Base-by-base conservation (phyloP, 2,797 vertebrate genomes). In the Falco biarmicus region DNA sequence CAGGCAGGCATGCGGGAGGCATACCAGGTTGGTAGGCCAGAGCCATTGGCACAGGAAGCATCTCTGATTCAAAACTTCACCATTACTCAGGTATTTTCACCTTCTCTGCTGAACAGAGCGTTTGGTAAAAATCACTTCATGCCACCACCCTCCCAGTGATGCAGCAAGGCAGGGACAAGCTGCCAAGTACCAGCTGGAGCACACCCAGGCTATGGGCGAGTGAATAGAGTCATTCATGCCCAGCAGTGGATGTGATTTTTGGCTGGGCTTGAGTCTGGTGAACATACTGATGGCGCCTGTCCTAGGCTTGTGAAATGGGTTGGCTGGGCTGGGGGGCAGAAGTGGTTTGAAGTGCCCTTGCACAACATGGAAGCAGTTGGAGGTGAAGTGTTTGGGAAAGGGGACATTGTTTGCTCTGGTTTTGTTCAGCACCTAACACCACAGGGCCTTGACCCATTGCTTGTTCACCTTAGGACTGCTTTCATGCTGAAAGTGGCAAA, bases 1-100 rank as follows among this genome's bases (percentile, higher is more conserved):
- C 82, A 71, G 56, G 25, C 50, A 83, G 64, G 41, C 41, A 31
- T 21, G 65, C 31, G 24, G 48, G 61, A 93, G 47, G 77, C 17
- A 18, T 61, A 91, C 83, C 82, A 93, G 74, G n/a, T 90, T 90
- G 66, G 64, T 87, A 92, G 61, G 54, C 47, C 15, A 19, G 11
- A 89, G 43, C 29, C 79, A 60, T 31, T 87, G 68, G 87, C 82
- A 88, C 5, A 3, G 59, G 29, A 69, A 88, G 29, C 24, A 63
- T 81, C 69, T 89, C 89, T 86, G 73, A 91, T 89, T 96, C 84
- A 92, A 86, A 95, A 83, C 78, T 93, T 93, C 14, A 4, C 39
- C 54, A 10, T 61, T 93, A 59, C 54, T 75, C 43, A 81, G 57
- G 53, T 8, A 6, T 87, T 93, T 92, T 94, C 47, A 79, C 73